Evolutionary conservation across 1,140 invertebrate genomes (phyloP).

Genomic region (Drosophila navojoa): DNA sequence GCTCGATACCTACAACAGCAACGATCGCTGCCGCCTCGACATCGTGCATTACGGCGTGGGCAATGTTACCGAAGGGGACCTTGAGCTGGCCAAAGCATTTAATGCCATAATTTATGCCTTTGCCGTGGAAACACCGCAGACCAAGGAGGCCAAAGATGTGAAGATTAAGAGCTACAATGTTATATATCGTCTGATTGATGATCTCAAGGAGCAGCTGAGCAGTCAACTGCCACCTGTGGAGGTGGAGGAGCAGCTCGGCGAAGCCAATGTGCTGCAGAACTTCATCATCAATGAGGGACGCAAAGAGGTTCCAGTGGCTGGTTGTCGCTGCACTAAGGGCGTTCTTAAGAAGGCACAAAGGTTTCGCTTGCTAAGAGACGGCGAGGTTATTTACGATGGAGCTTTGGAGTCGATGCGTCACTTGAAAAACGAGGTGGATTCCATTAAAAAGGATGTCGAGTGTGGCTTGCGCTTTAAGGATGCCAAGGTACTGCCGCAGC

Average conservation of each 20-base stretch:
- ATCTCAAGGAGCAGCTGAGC: slow-evolving; percentile 92
- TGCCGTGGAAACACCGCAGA: slow-evolving; percentile 87
- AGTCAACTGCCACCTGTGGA: slow-evolving; percentile 88
- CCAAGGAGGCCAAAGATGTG: slow-evolving; percentile 84
- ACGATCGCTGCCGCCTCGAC: slow-evolving; percentile 91
- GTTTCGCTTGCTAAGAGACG: slow-evolving; percentile 89
- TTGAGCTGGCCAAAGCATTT: slow-evolving; percentile 94
- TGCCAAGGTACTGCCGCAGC: slow-evolving; percentile 86
- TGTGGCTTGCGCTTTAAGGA: slow-evolving; percentile 93
- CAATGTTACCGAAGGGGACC: slow-evolving; percentile 90
- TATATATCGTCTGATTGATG: slow-evolving; percentile 96
- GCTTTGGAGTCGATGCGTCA: slow-evolving; percentile 92
- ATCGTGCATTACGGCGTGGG: slow-evolving; percentile 96
- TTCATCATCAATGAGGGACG: slow-evolving; percentile 93
- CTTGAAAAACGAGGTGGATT: slow-evolving; percentile 94
- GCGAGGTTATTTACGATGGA: slow-evolving; percentile 90
- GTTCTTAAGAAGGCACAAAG: slow-evolving; percentile 88
- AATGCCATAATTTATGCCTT: slow-evolving; percentile 94
- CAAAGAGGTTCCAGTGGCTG: slow-evolving; percentile 94
- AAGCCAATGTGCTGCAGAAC: slow-evolving; percentile 93
- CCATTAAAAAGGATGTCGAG: slow-evolving; percentile 92
- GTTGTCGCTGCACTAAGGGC: slow-evolving; percentile 93
- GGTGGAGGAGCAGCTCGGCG: slow-evolving; percentile 91
- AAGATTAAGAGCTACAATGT: slow-evolving; percentile 90
- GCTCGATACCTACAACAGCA: slow-evolving; percentile 93